Percentiles rank a stretch among this genome's conserved stretches.
phyloP scores from a whole-genome alignment of 30 jellyfish, hydroid and myxozoan genomes.

The Aurelia coerulea region DNA sequence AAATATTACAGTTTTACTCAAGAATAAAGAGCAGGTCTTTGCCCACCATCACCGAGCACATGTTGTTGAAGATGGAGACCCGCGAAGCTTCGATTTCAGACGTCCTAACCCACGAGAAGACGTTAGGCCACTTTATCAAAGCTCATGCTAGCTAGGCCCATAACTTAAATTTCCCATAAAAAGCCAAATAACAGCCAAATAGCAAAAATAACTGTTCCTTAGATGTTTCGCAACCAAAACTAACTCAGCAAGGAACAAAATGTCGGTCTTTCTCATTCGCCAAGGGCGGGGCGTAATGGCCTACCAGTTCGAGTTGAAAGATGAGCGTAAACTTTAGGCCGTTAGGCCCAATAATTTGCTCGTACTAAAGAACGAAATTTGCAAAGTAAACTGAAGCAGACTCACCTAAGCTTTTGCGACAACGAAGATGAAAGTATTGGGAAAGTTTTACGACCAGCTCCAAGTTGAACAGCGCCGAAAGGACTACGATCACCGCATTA shows the following conservation, averaged over 20 bases:
- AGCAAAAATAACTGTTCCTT: too few species aligned
- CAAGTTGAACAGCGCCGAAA: not conserved
- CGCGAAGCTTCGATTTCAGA: too few species aligned
- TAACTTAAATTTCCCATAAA: too few species aligned
- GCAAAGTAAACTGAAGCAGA: not conserved
- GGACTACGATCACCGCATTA: constrained; percentile 40
- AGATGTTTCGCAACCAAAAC: too few species aligned
- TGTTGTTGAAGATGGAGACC: too few species aligned
- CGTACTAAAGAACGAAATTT: not conserved
- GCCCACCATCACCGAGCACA: too few species aligned
- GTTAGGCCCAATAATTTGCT: constrained; percentile 42
- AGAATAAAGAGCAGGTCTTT: too few species aligned
- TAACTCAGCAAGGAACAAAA: constrained; percentile 17
- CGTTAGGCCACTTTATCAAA: too few species aligned
- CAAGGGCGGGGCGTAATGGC: constrained; percentile 72
- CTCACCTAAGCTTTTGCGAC: constrained; percentile 24
- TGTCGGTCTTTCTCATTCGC: constrained; percentile 46
- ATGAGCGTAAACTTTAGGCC: constrained; percentile 53
- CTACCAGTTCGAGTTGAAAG: not conserved
- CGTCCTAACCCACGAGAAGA: too few species aligned
- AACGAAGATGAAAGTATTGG: not conserved
- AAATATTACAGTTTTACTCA: too few species aligned
- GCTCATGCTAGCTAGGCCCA: too few species aligned
- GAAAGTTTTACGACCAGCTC: not conserved
- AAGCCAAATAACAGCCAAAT: too few species aligned